These are phyloP conservation scores for Brienomyrus longianalis DNA, from an alignment of 2,113 vertebrate genomes.

Conservation along the genomic window DNA sequence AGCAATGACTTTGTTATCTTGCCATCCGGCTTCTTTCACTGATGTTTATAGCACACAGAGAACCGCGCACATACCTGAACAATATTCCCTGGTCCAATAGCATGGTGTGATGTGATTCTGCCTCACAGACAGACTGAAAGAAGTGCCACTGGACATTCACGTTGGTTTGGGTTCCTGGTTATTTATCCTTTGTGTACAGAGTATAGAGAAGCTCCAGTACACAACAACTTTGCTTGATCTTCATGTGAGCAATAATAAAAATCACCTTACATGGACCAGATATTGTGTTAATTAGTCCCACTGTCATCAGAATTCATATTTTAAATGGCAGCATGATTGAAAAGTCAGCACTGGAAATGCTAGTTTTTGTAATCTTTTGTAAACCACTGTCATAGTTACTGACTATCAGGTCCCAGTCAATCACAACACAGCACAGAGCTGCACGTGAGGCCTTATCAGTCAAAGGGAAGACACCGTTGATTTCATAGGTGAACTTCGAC, in stretches of 20 bases:
- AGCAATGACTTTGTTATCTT: neutral
- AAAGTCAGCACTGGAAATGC: neutral
- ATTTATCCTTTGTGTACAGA: neutral
- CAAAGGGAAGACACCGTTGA: neutral
- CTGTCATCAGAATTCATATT: neutral
- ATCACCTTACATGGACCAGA: neutral
- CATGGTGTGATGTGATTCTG: neutral
- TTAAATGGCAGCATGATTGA: neutral
- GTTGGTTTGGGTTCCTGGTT: neutral
- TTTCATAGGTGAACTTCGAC: constrained; percentile 1
- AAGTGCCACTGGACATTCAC: neutral
- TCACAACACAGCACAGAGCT: neutral
- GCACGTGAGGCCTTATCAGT: neutral
- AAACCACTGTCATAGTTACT: neutral
- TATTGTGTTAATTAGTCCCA: neutral
- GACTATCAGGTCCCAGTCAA: neutral
- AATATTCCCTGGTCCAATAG: neutral
- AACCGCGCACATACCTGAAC: neutral
- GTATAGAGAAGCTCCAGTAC: neutral
- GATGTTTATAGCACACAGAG: neutral
- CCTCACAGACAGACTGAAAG: neutral
- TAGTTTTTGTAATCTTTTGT: neutral
- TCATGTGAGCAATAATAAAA: neutral
- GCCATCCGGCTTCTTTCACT: neutral
- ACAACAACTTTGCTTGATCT: neutral